These are phyloP conservation scores for Chloroclysta siterata DNA, from an alignment of 2,888 invertebrate genomes.

Conservation along the genomic window DNA sequence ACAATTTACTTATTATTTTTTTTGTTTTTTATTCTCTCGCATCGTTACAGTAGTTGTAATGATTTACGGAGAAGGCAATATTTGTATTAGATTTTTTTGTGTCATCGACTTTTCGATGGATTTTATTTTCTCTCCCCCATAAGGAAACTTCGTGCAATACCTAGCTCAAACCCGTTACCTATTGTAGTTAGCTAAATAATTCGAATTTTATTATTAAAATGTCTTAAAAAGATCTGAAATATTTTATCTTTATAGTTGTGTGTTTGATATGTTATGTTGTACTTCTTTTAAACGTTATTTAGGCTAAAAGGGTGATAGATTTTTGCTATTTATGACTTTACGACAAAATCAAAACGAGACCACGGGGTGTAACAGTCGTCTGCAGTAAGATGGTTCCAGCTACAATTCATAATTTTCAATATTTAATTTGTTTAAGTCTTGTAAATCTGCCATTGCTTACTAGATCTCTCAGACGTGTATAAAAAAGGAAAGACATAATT, in stretches of 20 bases:
- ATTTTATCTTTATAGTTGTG: conserved; percentile 36
- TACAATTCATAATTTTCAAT: too few relatives aligned
- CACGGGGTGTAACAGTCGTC: background rate
- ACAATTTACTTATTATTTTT: background rate
- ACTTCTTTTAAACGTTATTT: conserved; percentile 43
- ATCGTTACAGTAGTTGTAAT: conserved; percentile 11
- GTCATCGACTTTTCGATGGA: background rate
- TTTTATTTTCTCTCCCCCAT: conserved; percentile 35
- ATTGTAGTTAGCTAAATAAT: conserved; percentile 59
- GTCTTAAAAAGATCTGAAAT: conserved; percentile 62
- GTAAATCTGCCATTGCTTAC: too few relatives aligned
- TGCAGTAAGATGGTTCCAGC: background rate
- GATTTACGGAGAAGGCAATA: conserved; percentile 7
- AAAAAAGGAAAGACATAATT: too few relatives aligned
- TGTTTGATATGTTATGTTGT: conserved; percentile 47
- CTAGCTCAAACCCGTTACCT: conserved; percentile 74
- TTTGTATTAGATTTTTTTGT: background rate
- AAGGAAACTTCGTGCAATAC: conserved; percentile 61
- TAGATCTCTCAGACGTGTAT: too few relatives aligned
- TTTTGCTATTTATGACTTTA: conserved; percentile 34
- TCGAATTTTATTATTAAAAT: conserved; percentile 44
- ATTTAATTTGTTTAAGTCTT: too few relatives aligned
- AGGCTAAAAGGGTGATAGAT: conserved; percentile 49
- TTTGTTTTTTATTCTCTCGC: conserved; percentile 12
- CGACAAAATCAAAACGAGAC: conserved; percentile 2